These are phyloP conservation scores for Beroe forskalii DNA, from an alignment of 37 sponge, comb jelly and placozoan genomes.

Conservation along the genomic window DNA sequence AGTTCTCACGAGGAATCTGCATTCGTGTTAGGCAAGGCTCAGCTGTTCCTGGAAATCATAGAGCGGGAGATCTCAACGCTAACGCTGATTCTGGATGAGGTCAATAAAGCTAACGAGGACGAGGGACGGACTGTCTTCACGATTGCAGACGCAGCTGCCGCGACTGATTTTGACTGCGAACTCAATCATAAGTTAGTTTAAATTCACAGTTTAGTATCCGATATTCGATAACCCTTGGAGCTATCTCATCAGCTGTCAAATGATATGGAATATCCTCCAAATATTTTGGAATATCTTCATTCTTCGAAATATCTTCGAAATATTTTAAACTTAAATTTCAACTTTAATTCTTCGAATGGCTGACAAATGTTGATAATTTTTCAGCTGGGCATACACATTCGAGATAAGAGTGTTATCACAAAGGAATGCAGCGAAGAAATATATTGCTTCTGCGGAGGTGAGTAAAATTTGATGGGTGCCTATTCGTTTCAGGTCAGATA, in stretches of 20 bases:
- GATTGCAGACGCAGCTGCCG: not conserved
- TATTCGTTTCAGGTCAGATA: no score
- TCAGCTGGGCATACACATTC: not conserved
- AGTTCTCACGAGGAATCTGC: not conserved
- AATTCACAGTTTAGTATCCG: no score
- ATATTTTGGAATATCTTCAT: no score
- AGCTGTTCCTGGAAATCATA: not conserved
- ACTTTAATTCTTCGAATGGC: no score
- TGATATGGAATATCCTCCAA: no score
- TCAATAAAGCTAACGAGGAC: not conserved
- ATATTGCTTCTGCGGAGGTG: no score
- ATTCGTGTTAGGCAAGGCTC: slow-evolving; percentile 18
- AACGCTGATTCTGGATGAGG: not conserved
- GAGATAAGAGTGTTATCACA: not conserved
- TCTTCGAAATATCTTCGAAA: no score
- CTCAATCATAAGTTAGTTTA: not conserved
- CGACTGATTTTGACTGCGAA: not conserved
- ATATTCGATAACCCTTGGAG: no score
- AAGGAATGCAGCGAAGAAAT: not conserved
- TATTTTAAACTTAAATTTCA: no score
- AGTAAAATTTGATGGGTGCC: no score
- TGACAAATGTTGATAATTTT: no score
- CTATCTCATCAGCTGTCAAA: no score
- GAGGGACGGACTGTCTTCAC: not conserved
- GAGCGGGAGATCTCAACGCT: not conserved